These are phyloP conservation scores for Tinamus major DNA, from an alignment of 2,797 vertebrate genomes.

Conservation along the genomic window DNA sequence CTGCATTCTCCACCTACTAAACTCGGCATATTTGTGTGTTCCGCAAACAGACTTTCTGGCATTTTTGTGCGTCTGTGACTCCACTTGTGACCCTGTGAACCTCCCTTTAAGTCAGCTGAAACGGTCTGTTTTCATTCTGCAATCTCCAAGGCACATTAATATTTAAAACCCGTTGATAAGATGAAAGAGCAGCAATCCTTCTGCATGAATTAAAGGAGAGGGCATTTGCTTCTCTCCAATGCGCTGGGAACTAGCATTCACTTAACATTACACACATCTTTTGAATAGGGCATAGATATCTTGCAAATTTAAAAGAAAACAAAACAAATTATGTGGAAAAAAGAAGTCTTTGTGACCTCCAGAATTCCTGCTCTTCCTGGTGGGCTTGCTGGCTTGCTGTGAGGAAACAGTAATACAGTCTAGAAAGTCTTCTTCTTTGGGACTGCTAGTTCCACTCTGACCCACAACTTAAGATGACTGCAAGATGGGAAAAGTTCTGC, in stretches of 20 bases:
- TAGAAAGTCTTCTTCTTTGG: not conserved
- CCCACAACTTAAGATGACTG: not conserved
- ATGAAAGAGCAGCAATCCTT: constrained; percentile 47
- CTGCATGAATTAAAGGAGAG: constrained; percentile 21
- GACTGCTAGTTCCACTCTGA: constrained; percentile 31
- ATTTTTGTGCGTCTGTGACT: constrained; percentile 69
- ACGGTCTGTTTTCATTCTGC: constrained; percentile 45
- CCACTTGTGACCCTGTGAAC: constrained; percentile 59
- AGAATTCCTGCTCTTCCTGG: constrained; percentile 26
- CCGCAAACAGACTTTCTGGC: constrained; percentile 61
- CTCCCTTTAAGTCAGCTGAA: constrained; percentile 52
- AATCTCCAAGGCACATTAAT: constrained; percentile 42
- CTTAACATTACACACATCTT: constrained; percentile 1
- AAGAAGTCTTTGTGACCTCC: not conserved
- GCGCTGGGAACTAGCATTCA: constrained; percentile 49
- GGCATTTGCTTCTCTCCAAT: not conserved
- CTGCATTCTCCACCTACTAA: constrained; percentile 38
- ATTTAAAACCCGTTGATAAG: constrained; percentile 60
- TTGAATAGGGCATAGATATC: constrained; percentile 24
- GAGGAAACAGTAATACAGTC: not conserved
- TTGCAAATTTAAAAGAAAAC: constrained; percentile 13
- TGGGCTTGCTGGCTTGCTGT: not conserved
- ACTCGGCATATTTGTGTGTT: constrained; percentile 6
- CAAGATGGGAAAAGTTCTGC: constrained; percentile 43
- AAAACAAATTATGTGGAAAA: constrained; percentile 2